Evolutionary conservation across 2,797 vertebrate species (phyloP), one percentile per base, ranked within the genome.

Genomic region (Meda fulgida): DNA sequence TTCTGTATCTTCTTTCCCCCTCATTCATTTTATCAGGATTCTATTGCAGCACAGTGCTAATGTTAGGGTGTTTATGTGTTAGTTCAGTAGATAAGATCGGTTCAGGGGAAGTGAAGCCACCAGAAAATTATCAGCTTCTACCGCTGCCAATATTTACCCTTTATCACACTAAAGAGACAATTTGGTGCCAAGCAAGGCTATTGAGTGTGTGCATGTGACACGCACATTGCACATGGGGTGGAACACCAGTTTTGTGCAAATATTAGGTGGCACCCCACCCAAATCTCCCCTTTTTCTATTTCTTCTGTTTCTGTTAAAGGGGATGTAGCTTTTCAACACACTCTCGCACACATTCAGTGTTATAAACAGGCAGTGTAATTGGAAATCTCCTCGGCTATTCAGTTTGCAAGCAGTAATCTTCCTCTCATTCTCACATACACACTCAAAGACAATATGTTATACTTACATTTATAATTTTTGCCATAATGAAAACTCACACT

Each of bases 161-260:
- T 84, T 84, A 84, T 77, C 73, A 55, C 48, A 55, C 73, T 78
- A 69, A 51, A 84, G 81, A 83, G 63, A 84, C 73, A 78, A 55
- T 77, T 69, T 0, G n/a, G 73, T 78, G 63, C 63, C 73, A 84
- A 43, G 48, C 63, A 38, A 53, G 63, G 60, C 34, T 84, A 40
- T 66, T 65, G 23, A 76, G 31, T 73, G 76, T 51, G 34, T 71
- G 48, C 16, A 63, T 71, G 38, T 70, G 51, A 36, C 21, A 36
- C 21, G 7, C 40, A 82, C 58, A 38, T 75, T 83, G 43, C 58
- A 36, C 23, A 36, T 76, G 23, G 60, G 60, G 46, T 76, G 60
- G 72, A 67, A 67, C 72, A 75, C 40, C 43, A 67, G 31, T 66
- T 38, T 76, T 67, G n/a, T 38, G 31, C 72, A 67, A 83, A 83